phyloP scores from a whole-genome alignment of 2,113 vertebrate genomes.

The Zapus hudsonius region DNA sequence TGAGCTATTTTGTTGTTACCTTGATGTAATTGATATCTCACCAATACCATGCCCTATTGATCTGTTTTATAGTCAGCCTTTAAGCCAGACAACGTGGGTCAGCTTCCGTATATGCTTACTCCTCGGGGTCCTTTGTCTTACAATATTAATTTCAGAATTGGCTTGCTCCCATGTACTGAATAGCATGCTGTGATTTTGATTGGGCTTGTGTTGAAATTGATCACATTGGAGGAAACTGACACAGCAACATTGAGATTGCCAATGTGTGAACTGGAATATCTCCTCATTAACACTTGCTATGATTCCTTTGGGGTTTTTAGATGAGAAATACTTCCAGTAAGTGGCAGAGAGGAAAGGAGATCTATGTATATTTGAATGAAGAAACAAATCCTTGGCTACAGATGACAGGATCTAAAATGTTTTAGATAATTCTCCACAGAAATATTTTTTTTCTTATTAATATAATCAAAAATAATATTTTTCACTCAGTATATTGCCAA shows the following conservation, averaged over 20 bases:
- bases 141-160: background rate
- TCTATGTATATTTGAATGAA: background rate
- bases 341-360: background rate
- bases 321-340: background rate
- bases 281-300: background rate
- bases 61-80: too few relatives aligned
- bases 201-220: background rate
- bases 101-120: background rate
- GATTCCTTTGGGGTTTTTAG: background rate
- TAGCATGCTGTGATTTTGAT: background rate
- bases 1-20: background rate
- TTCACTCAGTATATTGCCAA: too few relatives aligned
- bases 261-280: background rate
- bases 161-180: background rate
- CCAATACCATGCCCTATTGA: too few relatives aligned
- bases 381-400: background rate
- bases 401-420: background rate
- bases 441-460: too few relatives aligned
- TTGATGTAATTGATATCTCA: background rate
- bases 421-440: too few relatives aligned
- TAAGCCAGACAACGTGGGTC: background rate
- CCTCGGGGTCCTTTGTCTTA: background rate
- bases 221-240: background rate
- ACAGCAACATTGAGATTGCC: background rate
- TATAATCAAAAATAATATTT: too few relatives aligned